Evolutionary conservation across 2,797 vertebrate genomes (phyloP), one percentile per base, ranked within the genome.

Genomic region (Cyclopterus lumpus): DNA sequence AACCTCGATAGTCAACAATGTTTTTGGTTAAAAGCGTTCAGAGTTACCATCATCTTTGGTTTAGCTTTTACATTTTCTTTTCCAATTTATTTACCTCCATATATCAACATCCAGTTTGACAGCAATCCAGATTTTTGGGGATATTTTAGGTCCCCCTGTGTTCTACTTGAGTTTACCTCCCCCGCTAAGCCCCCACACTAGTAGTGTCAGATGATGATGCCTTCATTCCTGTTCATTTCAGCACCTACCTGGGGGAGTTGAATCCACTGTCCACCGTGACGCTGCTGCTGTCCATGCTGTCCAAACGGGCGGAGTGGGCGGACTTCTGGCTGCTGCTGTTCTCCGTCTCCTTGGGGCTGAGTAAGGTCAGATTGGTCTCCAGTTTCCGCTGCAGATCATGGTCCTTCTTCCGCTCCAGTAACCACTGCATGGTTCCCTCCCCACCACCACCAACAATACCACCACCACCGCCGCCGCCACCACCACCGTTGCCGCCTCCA

Each of bases 241-340:
- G 62, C 34, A 79, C 80, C n/a, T 97, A 99, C 98, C 99, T 98
- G 95, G 99, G 98, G 75, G 99, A 99, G 95, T 99, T 99, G 95
- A 99, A 99, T 90, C 99, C 98, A 90, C 98, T 99, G 95, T 99
- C 98, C 92, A 99, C 98, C 0, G 98, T 99, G 86, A 99, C 97
- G 86, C 98, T 99, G 95, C 98, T 99, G 95, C 98, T 99, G 94
- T 99, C 99, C 97, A 99, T 99, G 93, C 98, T 99, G 96, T 99
- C 98, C 76, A 99, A 95, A 38, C 98, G 96, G 67, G 97, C 98
- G 2, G 98, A 99, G 83, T 99, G 98, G 24, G 97, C 97, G 34
- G 98, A 96, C 92, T 98, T 97, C 96, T 99, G 98, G 90, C 92
- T 97, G 96, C 93, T 97, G 94, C 95, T 96, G 86, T 96, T 97